Evolutionary conservation across 2,888 invertebrate genomes (phyloP).

Genomic region (Amiota minor): DNA sequence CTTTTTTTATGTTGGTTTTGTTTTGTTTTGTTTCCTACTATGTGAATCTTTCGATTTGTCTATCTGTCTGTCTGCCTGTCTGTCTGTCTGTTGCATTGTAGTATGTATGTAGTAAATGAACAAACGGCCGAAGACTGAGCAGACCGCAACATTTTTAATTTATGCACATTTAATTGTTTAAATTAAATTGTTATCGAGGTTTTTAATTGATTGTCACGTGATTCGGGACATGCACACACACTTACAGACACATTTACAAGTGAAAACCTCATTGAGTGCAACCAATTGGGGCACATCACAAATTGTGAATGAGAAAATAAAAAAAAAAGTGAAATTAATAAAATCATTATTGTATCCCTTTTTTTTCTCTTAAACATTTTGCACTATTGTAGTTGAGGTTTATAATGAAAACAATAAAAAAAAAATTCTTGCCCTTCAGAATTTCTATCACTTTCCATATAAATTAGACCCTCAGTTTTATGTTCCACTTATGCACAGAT

Average conservation of each 20-base stretch:
- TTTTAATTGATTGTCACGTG: slow-evolving; percentile 32
- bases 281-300: slow-evolving; percentile 25
- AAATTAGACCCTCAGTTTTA: too few relatives aligned
- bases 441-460: too few relatives aligned
- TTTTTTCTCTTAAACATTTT: too few relatives aligned
- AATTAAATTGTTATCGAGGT: slow-evolving; percentile 56
- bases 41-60: slow-evolving; percentile 48
- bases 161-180: slow-evolving; percentile 63
- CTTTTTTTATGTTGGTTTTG: neutral
- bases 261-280: neutral
- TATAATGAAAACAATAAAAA: too few relatives aligned
- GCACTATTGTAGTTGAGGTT: too few relatives aligned
- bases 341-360: too few relatives aligned
- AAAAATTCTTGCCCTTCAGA: too few relatives aligned
- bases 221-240: neutral
- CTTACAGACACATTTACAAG: neutral
- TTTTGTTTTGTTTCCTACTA: slow-evolving; percentile 11
- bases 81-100: too few relatives aligned
- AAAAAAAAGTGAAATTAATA: too few relatives aligned
- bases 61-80: slow-evolving; percentile 44
- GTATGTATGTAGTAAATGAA: too few relatives aligned
- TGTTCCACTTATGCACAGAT: too few relatives aligned
- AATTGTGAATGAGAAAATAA: too few relatives aligned
- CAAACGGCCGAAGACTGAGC: slow-evolving; percentile 10
- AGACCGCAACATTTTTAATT: slow-evolving; percentile 60